These are phyloP conservation scores for Dallia pectoralis DNA, from an alignment of 2,797 vertebrate species.

Conservation along the genomic window DNA sequence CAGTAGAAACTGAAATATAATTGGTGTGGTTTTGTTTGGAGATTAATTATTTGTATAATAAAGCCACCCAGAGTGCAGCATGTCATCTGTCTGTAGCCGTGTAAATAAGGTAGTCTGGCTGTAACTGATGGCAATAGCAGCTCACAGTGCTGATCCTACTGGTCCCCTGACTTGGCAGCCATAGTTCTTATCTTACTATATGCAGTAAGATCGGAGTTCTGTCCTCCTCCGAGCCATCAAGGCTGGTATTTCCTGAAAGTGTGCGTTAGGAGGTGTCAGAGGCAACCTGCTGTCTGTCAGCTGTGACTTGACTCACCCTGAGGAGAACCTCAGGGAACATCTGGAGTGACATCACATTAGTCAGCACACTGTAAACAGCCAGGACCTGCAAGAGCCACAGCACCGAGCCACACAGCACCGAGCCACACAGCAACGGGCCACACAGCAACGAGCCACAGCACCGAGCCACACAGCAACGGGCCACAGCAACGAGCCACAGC, in stretches of 20 bases:
- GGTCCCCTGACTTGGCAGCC: conserved; percentile 34
- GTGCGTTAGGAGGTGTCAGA: conserved; percentile 9
- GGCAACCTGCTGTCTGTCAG: background rate
- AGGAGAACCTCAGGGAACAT: background rate
- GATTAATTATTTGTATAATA: no score
- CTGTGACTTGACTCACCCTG: background rate
- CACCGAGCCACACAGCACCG: no score
- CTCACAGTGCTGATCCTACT: conserved; percentile 20
- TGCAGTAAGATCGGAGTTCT: conserved; percentile 40
- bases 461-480: no score
- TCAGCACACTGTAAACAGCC: conserved; percentile 27
- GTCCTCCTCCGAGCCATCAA: conserved; percentile 14
- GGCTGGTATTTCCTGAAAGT: conserved; percentile 30
- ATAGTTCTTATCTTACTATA: conserved; percentile 28
- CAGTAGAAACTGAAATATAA: no score
- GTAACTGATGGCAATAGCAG: conserved; percentile 45
- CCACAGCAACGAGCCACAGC: no score
- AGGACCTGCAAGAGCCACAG: background rate
- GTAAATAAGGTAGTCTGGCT: conserved; percentile 26
- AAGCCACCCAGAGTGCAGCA: no score
- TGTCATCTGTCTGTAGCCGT: background rate
- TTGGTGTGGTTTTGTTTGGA: no score
- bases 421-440: no score
- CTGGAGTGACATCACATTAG: conserved; percentile 23
- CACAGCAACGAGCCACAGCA: no score